Evolutionary conservation across 2,888 invertebrate genomes (phyloP), one percentile per base, ranked within the genome.

Genomic region (Mythimna albipuncta): DNA sequence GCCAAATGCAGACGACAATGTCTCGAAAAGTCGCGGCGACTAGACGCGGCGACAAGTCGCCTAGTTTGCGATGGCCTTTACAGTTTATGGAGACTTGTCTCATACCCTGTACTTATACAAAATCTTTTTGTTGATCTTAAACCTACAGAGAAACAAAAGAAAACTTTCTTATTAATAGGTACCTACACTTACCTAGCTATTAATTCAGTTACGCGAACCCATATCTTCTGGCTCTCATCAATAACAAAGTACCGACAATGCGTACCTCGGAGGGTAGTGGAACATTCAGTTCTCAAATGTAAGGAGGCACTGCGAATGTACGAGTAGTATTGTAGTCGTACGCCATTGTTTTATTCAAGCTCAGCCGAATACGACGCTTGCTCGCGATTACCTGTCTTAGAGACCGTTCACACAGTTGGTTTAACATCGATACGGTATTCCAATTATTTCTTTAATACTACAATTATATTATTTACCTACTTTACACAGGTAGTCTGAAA

Each of bases 331-430:
- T 57, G 59, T n/a, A 73, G 44, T 38, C 55, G 19, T 62, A 47
- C 19, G 26, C 19, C 57, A 62, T 74, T 78, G 73, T 78, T 78
- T 78, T 73, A 77, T 77, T 77, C 67, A 77, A 19, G 10, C 6
- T 32, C 19, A 16, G 21, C 35, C 44, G 59, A 77, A 67, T 38
- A 11, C 21, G 11, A n/a, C 38, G 44, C 44, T 54, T 61, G n/a
- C 38, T 41, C 32, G 16, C 50, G 55, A 55, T 50, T 35, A 41
- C 50, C 47, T 50, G 47, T 41, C n/a, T 52, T 11, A 64, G 50
- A 52, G 13, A 58, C 35, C 9, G 10, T 61, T 38, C 38, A 52
- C 66, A 72, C 52, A 7, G 13, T n/a, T 1, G 16, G 47, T 52
- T 0, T 26, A 13, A 1, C 1, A 32, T 11, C 19, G 16, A 50